Evolutionary conservation across 2,888 invertebrate species (phyloP).

Genomic region (Icerya purchasi): DNA sequence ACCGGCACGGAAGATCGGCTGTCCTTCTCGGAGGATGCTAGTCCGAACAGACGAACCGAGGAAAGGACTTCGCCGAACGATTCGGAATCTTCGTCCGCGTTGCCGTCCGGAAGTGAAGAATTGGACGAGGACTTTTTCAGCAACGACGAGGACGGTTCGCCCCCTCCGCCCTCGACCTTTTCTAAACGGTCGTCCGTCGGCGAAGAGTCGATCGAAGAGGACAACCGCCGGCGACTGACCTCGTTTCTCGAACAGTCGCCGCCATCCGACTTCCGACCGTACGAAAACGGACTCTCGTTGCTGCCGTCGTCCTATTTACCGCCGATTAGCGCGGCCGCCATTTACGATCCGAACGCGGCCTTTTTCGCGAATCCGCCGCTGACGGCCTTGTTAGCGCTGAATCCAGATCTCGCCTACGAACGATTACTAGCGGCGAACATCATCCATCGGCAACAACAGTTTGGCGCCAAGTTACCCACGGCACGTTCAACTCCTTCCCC

Average conservation of each 20-base stretch:
- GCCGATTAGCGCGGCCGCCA: not conserved
- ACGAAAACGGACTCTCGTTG: slow-evolving; percentile 11
- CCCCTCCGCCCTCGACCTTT: not conserved
- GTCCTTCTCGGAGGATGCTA: slow-evolving; percentile 4
- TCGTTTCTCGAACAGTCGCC: slow-evolving; percentile 8
- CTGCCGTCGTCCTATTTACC: not conserved
- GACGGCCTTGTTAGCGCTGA: slow-evolving; percentile 1
- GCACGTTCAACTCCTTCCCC: not conserved
- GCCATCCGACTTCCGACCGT: slow-evolving; percentile 8
- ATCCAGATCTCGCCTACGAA: slow-evolving; percentile 7
- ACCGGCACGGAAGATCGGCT: slow-evolving; percentile 3
- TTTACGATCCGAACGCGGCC: not conserved
- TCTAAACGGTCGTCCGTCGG: slow-evolving; percentile 8
- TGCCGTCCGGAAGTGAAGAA: slow-evolving; percentile 10
- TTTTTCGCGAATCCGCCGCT: slow-evolving; percentile 1
- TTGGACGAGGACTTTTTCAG: slow-evolving; percentile 15
- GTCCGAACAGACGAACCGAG: not conserved
- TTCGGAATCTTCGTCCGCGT: slow-evolving; percentile 9
- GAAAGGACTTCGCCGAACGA: slow-evolving; percentile 1
- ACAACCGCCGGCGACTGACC: slow-evolving; percentile 4
- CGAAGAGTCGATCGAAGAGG: slow-evolving; percentile 2
- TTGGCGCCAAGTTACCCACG: not conserved
- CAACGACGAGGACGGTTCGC: slow-evolving; percentile 9
- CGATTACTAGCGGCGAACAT: not conserved
- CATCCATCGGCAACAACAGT: not conserved